Conservation (phyloP, 2,113 vertebrate species). For the Anguilla japonica region DNA sequence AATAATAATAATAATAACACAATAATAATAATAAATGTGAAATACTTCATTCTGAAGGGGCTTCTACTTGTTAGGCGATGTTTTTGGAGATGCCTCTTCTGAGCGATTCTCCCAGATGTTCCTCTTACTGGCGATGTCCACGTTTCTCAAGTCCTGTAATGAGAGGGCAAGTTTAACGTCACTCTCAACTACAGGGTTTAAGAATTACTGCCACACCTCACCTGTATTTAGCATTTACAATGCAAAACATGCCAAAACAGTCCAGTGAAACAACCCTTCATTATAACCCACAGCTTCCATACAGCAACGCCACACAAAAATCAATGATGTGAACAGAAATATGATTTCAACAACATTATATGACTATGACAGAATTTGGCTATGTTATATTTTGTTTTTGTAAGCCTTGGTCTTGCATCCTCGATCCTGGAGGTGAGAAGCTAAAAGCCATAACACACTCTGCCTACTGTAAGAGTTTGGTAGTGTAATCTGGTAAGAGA, state of each 20-base stretch:
- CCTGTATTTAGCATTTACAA: not conserved
- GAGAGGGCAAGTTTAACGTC: not conserved
- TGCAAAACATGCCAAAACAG: no score
- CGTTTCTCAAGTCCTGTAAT: conserved; percentile 72
- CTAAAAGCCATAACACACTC: not conserved
- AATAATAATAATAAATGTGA: not conserved
- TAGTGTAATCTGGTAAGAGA: no score
- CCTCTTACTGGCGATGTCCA: conserved; percentile 67
- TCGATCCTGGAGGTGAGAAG: not conserved
- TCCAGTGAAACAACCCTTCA: no score
- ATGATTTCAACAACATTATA: no score
- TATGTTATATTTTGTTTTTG: no score
- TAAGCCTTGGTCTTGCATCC: no score
- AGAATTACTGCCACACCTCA: not conserved
- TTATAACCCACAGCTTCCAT: no score
- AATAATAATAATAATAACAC: not conserved
- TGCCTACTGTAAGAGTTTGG: not conserved
- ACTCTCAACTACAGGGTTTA: not conserved
- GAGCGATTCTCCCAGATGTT: conserved; percentile 68
- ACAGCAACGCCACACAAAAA: no score
- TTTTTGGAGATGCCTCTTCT: conserved; percentile 39
- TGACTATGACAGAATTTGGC: no score
- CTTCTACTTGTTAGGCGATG: conserved; percentile 34
- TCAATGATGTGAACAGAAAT: no score
- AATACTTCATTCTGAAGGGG: not conserved